phyloP scores from a whole-genome alignment of 2,888 invertebrate genomes.

The Pandemis corylana region DNA sequence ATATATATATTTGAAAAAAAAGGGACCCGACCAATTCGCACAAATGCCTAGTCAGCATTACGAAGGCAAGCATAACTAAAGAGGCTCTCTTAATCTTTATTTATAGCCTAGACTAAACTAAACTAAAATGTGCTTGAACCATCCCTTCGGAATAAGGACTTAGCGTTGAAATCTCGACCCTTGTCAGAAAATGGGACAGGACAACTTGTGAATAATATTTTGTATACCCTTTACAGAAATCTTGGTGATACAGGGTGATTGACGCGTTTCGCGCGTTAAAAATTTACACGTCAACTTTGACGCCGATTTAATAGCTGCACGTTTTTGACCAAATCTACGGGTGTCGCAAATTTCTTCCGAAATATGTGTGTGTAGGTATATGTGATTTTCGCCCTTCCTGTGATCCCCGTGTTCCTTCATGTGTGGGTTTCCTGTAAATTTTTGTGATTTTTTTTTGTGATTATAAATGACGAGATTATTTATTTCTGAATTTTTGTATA shows the following conservation, averaged over 20 bases:
- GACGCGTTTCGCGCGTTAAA: conserved; percentile 26
- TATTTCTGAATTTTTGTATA: too few species aligned
- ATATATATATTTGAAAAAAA: too few species aligned
- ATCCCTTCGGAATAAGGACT: conserved; percentile 17
- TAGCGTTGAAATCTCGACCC: conserved; percentile 18
- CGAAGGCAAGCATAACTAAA: not conserved
- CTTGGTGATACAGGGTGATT: conserved; percentile 27
- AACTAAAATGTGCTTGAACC: conserved; percentile 9
- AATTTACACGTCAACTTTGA: conserved; percentile 3
- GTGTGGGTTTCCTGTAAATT: too few species aligned
- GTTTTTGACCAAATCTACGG: not conserved
- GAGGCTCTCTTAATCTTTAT: conserved; percentile 28
- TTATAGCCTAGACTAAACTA: conserved; percentile 23
- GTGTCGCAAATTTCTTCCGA: too few species aligned
- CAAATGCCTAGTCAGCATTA: not conserved
- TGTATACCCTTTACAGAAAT: conserved; percentile 36
- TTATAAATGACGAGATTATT: too few species aligned
- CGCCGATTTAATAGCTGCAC: not conserved
- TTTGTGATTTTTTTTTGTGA: too few species aligned
- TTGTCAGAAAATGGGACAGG: conserved; percentile 25
- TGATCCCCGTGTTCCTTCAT: too few species aligned
- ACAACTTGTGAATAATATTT: conserved; percentile 38
- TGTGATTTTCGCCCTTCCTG: too few species aligned
- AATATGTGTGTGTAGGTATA: too few species aligned
- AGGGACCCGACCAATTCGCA: too few species aligned